These are phyloP conservation scores for Chelidonichthys spinosus DNA, from an alignment of 2,797 vertebrate genomes.

Conservation along the genomic window DNA sequence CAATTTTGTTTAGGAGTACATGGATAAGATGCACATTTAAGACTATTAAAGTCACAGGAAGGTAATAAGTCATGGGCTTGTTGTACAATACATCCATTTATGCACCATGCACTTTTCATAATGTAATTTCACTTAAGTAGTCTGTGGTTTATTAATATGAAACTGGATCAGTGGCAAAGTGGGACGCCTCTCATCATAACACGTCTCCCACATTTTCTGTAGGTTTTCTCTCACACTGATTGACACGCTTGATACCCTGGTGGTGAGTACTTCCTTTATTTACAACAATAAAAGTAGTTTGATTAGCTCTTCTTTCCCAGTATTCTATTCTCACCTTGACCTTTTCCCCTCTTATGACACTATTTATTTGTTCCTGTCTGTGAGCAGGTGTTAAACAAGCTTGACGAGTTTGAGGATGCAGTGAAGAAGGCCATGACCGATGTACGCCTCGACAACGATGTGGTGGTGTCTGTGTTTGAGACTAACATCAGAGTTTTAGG, in stretches of 20 bases:
- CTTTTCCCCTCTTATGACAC: not conserved
- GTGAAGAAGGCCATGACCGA: constrained; percentile 83
- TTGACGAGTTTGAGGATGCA: constrained; percentile 88
- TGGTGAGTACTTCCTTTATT: constrained; percentile 78
- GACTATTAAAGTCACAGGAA: not conserved
- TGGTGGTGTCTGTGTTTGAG: constrained; percentile 90
- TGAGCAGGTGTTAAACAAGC: constrained; percentile 85
- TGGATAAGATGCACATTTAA: constrained; percentile 13
- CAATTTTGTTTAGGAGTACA: constrained; percentile 2
- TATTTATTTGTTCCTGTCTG: not conserved
- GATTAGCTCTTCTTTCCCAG: not conserved
- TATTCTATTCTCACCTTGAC: not conserved
- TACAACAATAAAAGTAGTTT: not conserved
- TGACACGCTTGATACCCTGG: constrained; percentile 87
- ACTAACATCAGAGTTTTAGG: constrained; percentile 89
- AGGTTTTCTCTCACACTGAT: constrained; percentile 89
- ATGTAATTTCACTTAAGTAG: constrained; percentile 10
- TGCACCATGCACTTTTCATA: not conserved
- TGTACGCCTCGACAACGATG: constrained; percentile 86
- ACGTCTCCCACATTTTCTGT: constrained; percentile 20
- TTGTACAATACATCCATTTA: not conserved
- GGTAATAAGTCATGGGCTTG: not conserved
- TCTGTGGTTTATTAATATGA: constrained; percentile 12
- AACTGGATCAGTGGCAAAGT: constrained; percentile 23
- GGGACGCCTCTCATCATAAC: constrained; percentile 14